These are phyloP conservation scores for Unio pictorum DNA, from an alignment of 2,888 invertebrate genomes.

Conservation along the genomic window DNA sequence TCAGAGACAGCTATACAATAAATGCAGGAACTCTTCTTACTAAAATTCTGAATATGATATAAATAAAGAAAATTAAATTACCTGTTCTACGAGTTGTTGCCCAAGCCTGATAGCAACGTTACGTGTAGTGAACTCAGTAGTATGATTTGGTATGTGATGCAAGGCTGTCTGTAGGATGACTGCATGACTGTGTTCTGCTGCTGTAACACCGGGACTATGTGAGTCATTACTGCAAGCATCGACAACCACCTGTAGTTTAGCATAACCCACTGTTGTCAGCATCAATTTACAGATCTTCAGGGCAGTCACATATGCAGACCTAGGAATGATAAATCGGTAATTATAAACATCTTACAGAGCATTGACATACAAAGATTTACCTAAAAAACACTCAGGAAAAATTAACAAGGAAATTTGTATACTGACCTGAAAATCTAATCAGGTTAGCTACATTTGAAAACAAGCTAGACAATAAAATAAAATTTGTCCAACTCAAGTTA, in stretches of 20 bases:
- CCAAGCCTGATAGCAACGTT: slow-evolving; percentile 88
- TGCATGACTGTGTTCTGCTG: slow-evolving; percentile 72
- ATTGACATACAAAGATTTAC: no score
- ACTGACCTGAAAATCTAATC: no score
- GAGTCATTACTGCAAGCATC: slow-evolving; percentile 76
- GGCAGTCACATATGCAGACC: slow-evolving; percentile 89
- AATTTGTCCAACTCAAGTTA: no score
- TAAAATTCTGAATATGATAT: no score
- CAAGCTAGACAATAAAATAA: no score
- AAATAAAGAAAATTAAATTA: slow-evolving; percentile 55
- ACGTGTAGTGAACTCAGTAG: slow-evolving; percentile 87
- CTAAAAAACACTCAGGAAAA: no score
- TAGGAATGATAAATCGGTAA: slow-evolving; percentile 52
- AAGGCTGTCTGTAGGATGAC: slow-evolving; percentile 85
- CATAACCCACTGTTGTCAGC: slow-evolving; percentile 87
- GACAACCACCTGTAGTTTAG: slow-evolving; percentile 71
- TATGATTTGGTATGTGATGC: slow-evolving; percentile 86
- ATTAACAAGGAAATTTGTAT: no score
- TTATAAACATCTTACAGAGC: no score
- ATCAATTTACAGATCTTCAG: slow-evolving; percentile 91
- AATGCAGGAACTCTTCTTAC: no score
- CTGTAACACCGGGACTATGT: slow-evolving; percentile 72
- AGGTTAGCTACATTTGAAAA: no score
- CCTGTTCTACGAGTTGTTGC: slow-evolving; percentile 85
- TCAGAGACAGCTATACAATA: no score